Evolutionary conservation across 1,140 invertebrate species (phyloP).

Genomic region (Hesperophylax magnus): DNA sequence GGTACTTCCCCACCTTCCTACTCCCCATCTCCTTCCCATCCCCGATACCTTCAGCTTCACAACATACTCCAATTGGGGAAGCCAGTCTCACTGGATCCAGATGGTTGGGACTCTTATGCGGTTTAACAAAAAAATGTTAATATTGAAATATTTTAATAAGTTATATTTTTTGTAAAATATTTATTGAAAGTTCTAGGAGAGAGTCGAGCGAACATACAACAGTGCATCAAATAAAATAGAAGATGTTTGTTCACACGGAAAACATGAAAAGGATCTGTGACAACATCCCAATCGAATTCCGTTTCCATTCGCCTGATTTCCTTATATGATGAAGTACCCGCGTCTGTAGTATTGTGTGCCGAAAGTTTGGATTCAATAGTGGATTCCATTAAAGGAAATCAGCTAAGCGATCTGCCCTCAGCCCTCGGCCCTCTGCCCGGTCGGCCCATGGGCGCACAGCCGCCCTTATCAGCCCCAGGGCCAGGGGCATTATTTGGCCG

Average conservation of each 20-base stretch:
- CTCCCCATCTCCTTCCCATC: too few relatives aligned
- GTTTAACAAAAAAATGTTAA: too few relatives aligned
- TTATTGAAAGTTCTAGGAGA: too few relatives aligned
- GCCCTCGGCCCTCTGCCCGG: background rate
- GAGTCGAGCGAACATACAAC: background rate
- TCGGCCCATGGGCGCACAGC: background rate
- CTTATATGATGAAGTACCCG: conserved; percentile 17
- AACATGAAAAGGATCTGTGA: too few relatives aligned
- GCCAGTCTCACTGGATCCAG: too few relatives aligned
- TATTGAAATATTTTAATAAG: too few relatives aligned
- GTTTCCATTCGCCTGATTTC: conserved; percentile 17
- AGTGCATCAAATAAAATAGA: background rate
- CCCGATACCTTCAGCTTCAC: too few relatives aligned
- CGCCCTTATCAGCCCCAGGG: conserved; percentile 30
- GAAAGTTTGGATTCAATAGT: conserved; percentile 32
- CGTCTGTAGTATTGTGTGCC: conserved; percentile 8
- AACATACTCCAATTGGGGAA: too few relatives aligned
- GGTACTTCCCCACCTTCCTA: too few relatives aligned
- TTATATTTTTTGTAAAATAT: background rate
- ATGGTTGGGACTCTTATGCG: too few relatives aligned
- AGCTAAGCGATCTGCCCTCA: conserved; percentile 55
- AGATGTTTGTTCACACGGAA: too few relatives aligned
- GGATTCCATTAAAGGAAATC: conserved; percentile 47
- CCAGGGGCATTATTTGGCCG: conserved; percentile 39
- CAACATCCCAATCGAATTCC: conserved; percentile 5